Base-by-base conservation (phyloP, 2,888 invertebrate species). In the Eurois occulta region DNA sequence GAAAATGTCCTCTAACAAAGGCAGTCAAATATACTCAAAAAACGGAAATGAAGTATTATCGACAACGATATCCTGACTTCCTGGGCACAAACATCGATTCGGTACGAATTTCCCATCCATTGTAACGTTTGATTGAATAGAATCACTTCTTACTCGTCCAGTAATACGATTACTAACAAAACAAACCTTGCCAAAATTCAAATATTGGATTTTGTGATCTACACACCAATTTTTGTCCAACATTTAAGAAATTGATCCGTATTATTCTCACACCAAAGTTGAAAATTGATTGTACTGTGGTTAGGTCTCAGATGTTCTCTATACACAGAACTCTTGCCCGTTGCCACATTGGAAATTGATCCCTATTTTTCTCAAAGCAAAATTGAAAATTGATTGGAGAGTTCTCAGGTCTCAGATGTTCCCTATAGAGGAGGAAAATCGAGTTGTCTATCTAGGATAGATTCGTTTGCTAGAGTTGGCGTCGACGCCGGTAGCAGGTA, bases 141-240 rank as follows among this genome's bases (percentile, higher is more conserved):
- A 80, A 79, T 85, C 77, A 80, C 76, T 74, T 70, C 77, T 74
- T 60, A 78, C 38, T 48, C 18, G 72, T 72, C 60, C 60, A n/a
- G 83, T 88, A 88, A 91, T 80, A 82, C 82, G 80, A 90, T 90
- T 88, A 89, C 89, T 74, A 75, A 64, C 86, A 85, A 89, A 89
- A 89, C 89, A 88, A 85, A 85, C 83, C 83, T 79, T 74, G 79
- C 72, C 83, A 83, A 86, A 87, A 89, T 90, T 85, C 90, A 87
- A 91, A 90, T 90, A 90, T 91, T 88, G 88, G 83, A 76, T 85
- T 84, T 87, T 77, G 64, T 81, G 74, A 83, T 80, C 78, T 73
- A 73, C 68, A 78, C 76, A 72, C 71, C 71, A 74, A 80, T 46
- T 83, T 75, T 76, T 66, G 38, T 73, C 11, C 10, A 70, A 48